These are phyloP conservation scores for Latheticus oryzae DNA, from an alignment of 2,888 invertebrate species.

Conservation along the genomic window DNA sequence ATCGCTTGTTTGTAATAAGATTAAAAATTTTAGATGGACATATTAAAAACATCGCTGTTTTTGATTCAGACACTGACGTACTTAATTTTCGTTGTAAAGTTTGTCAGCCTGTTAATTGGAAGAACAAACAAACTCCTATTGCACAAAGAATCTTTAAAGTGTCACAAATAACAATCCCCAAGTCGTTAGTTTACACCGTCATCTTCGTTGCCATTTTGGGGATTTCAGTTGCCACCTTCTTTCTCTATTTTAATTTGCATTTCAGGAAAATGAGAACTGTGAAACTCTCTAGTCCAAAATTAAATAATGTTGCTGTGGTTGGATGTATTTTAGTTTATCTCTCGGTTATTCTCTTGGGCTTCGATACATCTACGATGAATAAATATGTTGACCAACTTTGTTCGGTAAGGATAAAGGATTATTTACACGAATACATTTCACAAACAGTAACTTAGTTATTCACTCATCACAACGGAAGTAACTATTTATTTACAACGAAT, in stretches of 20 bases:
- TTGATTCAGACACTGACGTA: conserved; percentile 71
- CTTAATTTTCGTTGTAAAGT: conserved; percentile 77
- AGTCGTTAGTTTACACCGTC: conserved; percentile 79
- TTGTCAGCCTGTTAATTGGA: conserved; percentile 78
- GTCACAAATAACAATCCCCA: conserved; percentile 81
- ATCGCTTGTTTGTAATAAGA: conserved; percentile 33
- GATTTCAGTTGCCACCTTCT: conserved; percentile 78
- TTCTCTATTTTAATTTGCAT: conserved; percentile 85
- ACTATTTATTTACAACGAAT: too few relatives aligned
- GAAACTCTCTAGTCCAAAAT: conserved; percentile 90
- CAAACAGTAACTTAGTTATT: conserved; percentile 4
- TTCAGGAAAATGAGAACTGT: conserved; percentile 87
- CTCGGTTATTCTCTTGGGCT: conserved; percentile 86
- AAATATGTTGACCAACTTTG: conserved; percentile 83
- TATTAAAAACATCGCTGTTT: conserved; percentile 79
- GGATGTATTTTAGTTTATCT: conserved; percentile 92
- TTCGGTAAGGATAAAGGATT: conserved; percentile 74
- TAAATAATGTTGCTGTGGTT: conserved; percentile 91
- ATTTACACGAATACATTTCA: conserved; percentile 9
- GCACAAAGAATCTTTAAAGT: conserved; percentile 81
- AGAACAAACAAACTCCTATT: conserved; percentile 83
- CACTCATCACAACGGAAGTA: too few relatives aligned
- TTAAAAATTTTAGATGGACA: conserved; percentile 70
- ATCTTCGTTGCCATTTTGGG: conserved; percentile 80
- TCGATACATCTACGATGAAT: conserved; percentile 84